Percentiles rank a stretch among this genome's conserved stretches.
These are phyloP conservation scores for Tromatobia lineatoria DNA, from an alignment of 2,888 invertebrate genomes.

Conservation along the genomic window DNA sequence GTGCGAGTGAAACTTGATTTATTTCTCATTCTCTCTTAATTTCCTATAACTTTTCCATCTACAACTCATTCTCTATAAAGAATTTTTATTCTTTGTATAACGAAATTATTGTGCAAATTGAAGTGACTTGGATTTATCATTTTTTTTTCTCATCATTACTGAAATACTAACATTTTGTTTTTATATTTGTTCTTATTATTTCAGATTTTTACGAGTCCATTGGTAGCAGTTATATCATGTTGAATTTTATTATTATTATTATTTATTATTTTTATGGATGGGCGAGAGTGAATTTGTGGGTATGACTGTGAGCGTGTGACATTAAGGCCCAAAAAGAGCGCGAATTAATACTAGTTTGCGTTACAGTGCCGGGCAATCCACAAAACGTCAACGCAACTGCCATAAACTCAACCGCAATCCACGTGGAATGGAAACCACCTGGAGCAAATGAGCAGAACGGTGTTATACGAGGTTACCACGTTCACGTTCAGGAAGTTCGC, in stretches of 20 bases:
- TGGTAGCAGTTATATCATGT: conserved; percentile 14
- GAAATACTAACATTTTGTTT: conserved; percentile 41
- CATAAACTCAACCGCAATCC: conserved; percentile 98
- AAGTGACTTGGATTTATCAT: not conserved
- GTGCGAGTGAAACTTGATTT: conserved; percentile 57
- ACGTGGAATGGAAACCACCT: conserved; percentile 98
- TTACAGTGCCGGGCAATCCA: conserved; percentile 98
- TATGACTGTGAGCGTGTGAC: conserved; percentile 73
- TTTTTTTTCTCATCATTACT: conserved; percentile 1
- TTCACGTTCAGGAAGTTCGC: conserved; percentile 96
- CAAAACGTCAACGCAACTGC: conserved; percentile 95
- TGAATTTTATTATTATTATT: conserved; percentile 45
- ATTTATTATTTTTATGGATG: conserved; percentile 62
- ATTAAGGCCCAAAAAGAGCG: conserved; percentile 39
- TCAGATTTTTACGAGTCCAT: conserved; percentile 50
- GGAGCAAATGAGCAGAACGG: conserved; percentile 96
- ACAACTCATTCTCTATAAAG: conserved; percentile 2
- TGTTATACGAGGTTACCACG: conserved; percentile 98
- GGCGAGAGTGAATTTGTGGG: conserved; percentile 65
- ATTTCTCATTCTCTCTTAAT: conserved; percentile 37
- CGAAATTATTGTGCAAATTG: conserved; percentile 10
- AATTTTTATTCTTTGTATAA: not conserved
- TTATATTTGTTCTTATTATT: conserved; percentile 49
- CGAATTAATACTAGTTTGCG: conserved; percentile 79
- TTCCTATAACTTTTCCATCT: conserved; percentile 2